Evolutionary conservation across 2,113 vertebrate genomes (phyloP).

Genomic region (Capricornis sumatraensis): DNA sequence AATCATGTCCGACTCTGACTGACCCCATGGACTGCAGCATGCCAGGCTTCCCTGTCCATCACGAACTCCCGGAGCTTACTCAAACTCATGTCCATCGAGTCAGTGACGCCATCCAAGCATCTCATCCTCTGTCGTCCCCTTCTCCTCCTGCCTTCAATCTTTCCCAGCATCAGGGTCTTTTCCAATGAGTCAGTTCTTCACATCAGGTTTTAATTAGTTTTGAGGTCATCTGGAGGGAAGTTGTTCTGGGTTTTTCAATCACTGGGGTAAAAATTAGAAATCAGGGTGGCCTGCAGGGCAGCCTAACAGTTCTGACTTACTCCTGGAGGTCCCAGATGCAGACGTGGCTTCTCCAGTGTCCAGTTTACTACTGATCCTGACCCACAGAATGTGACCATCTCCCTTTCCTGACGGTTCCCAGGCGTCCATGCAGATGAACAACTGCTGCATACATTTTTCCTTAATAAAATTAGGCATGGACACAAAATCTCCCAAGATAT

Average conservation of each 20-base stretch:
- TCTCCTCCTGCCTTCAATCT: background rate
- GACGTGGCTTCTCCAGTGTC: background rate
- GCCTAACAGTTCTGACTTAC: background rate
- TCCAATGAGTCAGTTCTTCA: background rate
- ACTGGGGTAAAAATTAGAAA: background rate
- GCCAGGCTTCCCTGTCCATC: background rate
- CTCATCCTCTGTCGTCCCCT: background rate
- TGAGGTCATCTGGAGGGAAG: background rate
- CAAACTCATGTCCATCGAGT: background rate
- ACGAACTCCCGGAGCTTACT: background rate
- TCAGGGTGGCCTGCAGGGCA: background rate
- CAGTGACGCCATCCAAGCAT: background rate
- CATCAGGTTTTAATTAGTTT: background rate
- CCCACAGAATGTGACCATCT: background rate
- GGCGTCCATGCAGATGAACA: fast-evolving
- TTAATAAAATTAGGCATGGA: background rate
- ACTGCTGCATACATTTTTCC: background rate
- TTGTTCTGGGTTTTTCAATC: background rate
- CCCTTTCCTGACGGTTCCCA: background rate
- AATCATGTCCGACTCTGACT: fast-evolving
- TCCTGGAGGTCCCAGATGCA: background rate
- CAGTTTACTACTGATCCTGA: background rate
- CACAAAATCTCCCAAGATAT: conserved; percentile 11
- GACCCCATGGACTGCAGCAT: background rate
- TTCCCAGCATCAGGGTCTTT: background rate